These are phyloP conservation scores for Tortrix viridana DNA, from an alignment of 2,888 invertebrate genomes.

Conservation along the genomic window DNA sequence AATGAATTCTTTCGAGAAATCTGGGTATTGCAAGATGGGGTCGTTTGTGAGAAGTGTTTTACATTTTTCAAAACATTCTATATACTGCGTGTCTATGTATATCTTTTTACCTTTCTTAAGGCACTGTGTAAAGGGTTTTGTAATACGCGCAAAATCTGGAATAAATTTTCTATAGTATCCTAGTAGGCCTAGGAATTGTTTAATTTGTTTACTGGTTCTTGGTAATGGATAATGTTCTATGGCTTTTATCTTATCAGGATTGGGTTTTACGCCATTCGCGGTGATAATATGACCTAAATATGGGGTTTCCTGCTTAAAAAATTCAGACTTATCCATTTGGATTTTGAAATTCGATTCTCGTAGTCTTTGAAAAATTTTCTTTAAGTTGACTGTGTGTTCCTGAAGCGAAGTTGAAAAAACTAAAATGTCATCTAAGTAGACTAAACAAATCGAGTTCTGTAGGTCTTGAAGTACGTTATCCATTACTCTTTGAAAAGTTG, in stretches of 20 bases:
- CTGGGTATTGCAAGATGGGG: conserved; percentile 53
- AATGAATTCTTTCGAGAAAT: conserved; percentile 47
- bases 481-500: conserved; percentile 3
- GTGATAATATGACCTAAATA: conserved; percentile 46
- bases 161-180: conserved; percentile 50
- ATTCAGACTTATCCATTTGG: too few species aligned
- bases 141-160: conserved; percentile 45
- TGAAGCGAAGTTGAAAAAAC: conserved; percentile 38
- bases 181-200: conserved; percentile 46
- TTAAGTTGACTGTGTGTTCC: conserved; percentile 44
- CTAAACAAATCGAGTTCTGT: background rate
- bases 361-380: conserved; percentile 45
- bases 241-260: conserved; percentile 45
- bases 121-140: conserved; percentile 42
- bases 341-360: conserved; percentile 46
- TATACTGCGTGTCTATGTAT: conserved; percentile 38
- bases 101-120: conserved; percentile 42
- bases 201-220: conserved; percentile 46
- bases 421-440: conserved; percentile 2
- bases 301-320: conserved; percentile 41
- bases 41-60: conserved; percentile 44
- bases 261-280: conserved; percentile 46
- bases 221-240: conserved; percentile 46
- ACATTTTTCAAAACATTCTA: conserved; percentile 38
- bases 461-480: background rate